Evolutionary conservation across 2,888 invertebrate species (phyloP), one percentile per base, ranked within the genome.

Genomic region (Tethea ocularis): DNA sequence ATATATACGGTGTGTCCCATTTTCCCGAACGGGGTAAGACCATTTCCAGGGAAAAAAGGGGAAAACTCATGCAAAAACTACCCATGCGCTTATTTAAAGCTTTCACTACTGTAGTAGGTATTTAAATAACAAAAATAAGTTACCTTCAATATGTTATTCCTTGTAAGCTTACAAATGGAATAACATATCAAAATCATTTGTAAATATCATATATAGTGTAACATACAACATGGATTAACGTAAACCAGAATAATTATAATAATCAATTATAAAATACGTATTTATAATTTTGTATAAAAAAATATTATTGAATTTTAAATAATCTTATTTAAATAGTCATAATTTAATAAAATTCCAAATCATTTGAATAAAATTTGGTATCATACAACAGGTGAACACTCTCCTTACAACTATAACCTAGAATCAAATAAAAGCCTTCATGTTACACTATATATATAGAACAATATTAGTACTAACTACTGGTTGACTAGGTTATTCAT

Each of bases 391-490:
- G 46, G 0, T 38, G n/a, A 46, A 20, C 46, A 20, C 46, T 10
- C 20, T 46, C 46, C 46, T 20, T 46, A 46, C 46, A 46, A 20
- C 46, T 46, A 46, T 6, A 46, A 46, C 46, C 20, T 46, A 46
- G 20, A 20, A 13, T 33, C 20, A 33, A 11, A 54, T 33, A 20
- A 33, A 36, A 22, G 54, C 20, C 33, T 29, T 46, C 46, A 46
- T 78, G 73, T 77, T 72, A 72, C 75, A 74, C 67, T 68, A 72
- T 69, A 64, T 69, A 64, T 71, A 72, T 66, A 64, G 55, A 67
- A 62, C 53, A 56, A 61, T 57, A 73, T 72, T 87, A 88, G 86
- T 87, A 61, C 86, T 87, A 89, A 78, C 86, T 91, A 89, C 80
- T 62, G 61, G 63, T 79, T 81, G 83, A 84, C 85, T 88, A 85